Evolutionary conservation across 2,113 vertebrate species (phyloP), one percentile per base, ranked within the genome.

Genomic region (Rhabdornis inornatus): DNA sequence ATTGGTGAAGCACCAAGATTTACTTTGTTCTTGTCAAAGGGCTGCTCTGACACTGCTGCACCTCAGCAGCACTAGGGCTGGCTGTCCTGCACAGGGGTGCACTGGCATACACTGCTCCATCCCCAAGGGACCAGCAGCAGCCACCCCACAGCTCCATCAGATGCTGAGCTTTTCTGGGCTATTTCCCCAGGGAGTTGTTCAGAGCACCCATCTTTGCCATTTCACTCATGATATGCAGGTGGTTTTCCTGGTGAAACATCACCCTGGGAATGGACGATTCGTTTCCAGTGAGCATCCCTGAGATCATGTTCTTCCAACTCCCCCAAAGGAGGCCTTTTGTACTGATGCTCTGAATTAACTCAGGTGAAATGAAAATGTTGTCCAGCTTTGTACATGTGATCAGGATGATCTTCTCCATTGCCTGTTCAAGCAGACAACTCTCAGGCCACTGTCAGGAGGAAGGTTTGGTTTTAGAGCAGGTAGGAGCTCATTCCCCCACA

Each of bases 41-140:
- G 44, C 59, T 3, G 4, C 25, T 57, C 59, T 86, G 85, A 23
- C 9, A 1, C 71, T 44, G 42, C 35, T 37, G 7, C 52, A 30
- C 9, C 8, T 23, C 33, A 33, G 31, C 60, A 82, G 70, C 24
- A 8, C 45, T 8, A 14, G 59, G 57, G 21, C 42, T 5, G 10
- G 11, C n/a, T 71, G 28, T 66, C 47, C 71, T 5, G 2, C 1
- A 2, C 57, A 7, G 0, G 0, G 66, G 12, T 4, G 2, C 1
- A 1, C 10, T 2, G 4, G 59, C 37, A 56, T 64, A 37, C 0
- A 0, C 35, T 85, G 79, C 61, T 47, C 40, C 31, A 6, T 59
- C 37, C 37, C 31, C 42, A 44, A 6, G 1, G 0, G 50, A 39
- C 15, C 31, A 61, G 65, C n/a, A 60, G 52, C 52, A 71, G 77